phyloP scores from a whole-genome alignment of 2,888 invertebrate species.

The Melanotus villosus region DNA sequence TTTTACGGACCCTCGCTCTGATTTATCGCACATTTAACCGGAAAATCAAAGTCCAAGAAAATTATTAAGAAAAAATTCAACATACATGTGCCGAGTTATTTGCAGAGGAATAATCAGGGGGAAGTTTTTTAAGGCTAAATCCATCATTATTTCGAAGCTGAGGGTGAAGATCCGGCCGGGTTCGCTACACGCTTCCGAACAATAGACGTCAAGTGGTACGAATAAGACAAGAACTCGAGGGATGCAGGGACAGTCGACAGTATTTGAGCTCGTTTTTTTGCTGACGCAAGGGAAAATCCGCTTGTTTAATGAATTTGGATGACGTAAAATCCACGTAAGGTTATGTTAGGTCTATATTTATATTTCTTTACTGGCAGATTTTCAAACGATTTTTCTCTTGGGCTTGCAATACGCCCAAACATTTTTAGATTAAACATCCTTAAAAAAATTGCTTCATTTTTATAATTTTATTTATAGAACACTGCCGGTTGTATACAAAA shows the following conservation, averaged over 20 bases:
- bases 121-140: constrained; percentile 60
- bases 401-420: neutral
- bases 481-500: too few relatives aligned
- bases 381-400: neutral
- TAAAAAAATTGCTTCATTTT: too few relatives aligned
- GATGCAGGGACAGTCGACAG: constrained; percentile 48
- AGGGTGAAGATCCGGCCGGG: constrained; percentile 67
- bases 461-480: too few relatives aligned
- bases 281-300: constrained; percentile 28
- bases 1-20: constrained; percentile 22
- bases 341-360: neutral
- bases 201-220: constrained; percentile 69
- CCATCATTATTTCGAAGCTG: constrained; percentile 67
- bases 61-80: neutral
- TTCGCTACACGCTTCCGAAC: constrained; percentile 67
- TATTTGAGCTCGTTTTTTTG: constrained; percentile 40
- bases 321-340: constrained; percentile 18
- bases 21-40: constrained; percentile 9
- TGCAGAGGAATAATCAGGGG: constrained; percentile 13
- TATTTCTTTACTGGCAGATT: neutral
- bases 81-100: constrained; percentile 2
- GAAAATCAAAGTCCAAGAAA: neutral
- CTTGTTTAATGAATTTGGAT: constrained; percentile 40
- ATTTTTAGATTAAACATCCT: neutral
- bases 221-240: constrained; percentile 60